Base-by-base conservation (phyloP, 2,797 vertebrate genomes). In the Pangasius larnaudii region DNA sequence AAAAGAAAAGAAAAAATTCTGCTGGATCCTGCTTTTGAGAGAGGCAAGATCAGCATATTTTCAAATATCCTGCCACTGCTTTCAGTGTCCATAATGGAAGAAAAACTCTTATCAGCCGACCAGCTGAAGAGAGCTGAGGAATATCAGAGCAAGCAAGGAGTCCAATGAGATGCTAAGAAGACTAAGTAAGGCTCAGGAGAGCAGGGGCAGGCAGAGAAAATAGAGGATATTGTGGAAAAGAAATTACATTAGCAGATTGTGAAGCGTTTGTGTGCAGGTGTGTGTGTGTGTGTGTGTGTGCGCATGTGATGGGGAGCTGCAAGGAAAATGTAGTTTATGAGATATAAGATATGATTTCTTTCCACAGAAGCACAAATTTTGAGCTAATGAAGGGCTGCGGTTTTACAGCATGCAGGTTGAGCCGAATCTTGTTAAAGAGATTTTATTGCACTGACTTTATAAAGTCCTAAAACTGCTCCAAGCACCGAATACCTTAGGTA, bases 41-140 rank as follows among this genome's bases (percentile, higher is more conserved):
- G 92, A 86, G 90, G 91, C 90, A 90, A 93, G 93, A 95, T 96
- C 94, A 95, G 95, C 93, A 95, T 93, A 94, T 95, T 95, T 94
- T 93, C 89, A 91, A 93, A 95, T 92, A 92, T 92, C 94, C 91
- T 93, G 93, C 93, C 93, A 92, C 93, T 93, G 94, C 89, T 90
- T 93, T 94, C 93, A 94, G 92, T 94, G 94, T 91, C 92, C 89
- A 82, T 92, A 94, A 94, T 93, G 90, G 91, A 91, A 92, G 92
- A 95, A 94, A 93, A 92, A 93, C 92, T 95, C 92, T 86, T 92
- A 93, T 90, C 91, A 89, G 91, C 86, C 89, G 0, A 33, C 86
- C 53, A 85, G 91, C 91, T 92, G 93, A 95, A 87, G 74, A 91
- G 58, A 87, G 80, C 91, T 89, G 58, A 80, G 85, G 84, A 90